Percentiles rank a stretch among this genome's conserved stretches.
phyloP scores from a whole-genome alignment of 1,140 invertebrate genomes.

The Pachypeltis micranthus region DNA sequence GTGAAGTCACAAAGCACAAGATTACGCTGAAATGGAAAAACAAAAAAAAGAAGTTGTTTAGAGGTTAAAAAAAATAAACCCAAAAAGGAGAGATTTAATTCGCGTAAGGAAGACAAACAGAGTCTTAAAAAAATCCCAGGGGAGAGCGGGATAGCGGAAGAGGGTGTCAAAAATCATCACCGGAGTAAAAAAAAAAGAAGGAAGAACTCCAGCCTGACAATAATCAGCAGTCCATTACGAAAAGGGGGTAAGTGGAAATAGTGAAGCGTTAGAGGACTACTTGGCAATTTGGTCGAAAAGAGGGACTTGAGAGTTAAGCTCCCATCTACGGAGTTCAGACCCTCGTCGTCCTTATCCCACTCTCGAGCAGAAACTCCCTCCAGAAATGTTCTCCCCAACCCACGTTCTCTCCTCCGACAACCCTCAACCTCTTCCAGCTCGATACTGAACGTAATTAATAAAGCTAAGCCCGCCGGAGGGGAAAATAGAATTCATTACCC shows the following conservation, averaged over 20 bases:
- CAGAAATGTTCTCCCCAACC: neutral
- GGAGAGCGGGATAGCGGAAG: neutral
- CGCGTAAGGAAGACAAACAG: neutral
- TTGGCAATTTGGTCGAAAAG: slow-evolving; percentile 15
- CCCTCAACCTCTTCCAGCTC: slow-evolving; percentile 4
- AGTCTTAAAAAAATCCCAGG: neutral
- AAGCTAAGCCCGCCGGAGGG: slow-evolving; percentile 22
- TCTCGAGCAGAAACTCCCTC: neutral
- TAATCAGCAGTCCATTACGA: slow-evolving; percentile 15
- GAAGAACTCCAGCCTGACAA: neutral
- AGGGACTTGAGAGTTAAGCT: slow-evolving; percentile 9
- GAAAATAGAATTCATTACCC: slow-evolving; percentile 24
- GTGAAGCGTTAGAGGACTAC: neutral
- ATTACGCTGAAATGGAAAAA: neutral
- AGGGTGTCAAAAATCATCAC: slow-evolving; percentile 14
- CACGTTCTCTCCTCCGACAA: no score
- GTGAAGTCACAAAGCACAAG: no score
- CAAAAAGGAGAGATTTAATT: slow-evolving; percentile 1
- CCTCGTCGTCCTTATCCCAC: neutral
- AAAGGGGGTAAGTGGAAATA: neutral
- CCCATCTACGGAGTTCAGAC: neutral
- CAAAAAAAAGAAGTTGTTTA: neutral
- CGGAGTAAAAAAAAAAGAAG: neutral
- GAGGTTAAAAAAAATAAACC: neutral
- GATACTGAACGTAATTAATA: slow-evolving; percentile 21